Conservation (phyloP, 2,797 vertebrate genomes). For the Cuculus canorus region DNA sequence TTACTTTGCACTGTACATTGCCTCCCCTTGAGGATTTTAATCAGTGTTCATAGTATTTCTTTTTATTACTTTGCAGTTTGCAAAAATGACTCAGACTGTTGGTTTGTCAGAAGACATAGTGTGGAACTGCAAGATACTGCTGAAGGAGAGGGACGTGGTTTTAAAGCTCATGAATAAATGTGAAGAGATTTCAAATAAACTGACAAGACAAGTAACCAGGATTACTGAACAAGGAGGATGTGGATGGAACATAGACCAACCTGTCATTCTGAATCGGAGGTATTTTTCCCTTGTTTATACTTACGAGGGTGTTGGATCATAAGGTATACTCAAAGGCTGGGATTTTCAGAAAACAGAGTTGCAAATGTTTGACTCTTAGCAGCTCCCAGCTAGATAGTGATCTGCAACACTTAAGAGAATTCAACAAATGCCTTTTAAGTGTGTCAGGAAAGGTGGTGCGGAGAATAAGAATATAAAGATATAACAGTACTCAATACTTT, state of each 20-base stretch:
- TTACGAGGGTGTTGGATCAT: not conserved
- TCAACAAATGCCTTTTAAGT: not conserved
- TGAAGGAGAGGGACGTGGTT: conserved; percentile 90
- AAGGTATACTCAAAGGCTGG: not conserved
- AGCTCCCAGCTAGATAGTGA: not conserved
- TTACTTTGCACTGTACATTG: not conserved
- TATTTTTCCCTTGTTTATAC: conserved; percentile 33
- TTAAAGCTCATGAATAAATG: conserved; percentile 93
- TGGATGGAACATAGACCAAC: conserved; percentile 82
- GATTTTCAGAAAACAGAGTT: not conserved
- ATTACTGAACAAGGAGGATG: conserved; percentile 82
- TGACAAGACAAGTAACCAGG: conserved; percentile 87
- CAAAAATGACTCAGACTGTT: conserved; percentile 80
- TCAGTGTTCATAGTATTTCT: not conserved
- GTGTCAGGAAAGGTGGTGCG: not conserved
- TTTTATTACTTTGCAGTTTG: conserved; percentile 74
- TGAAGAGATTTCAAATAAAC: conserved; percentile 89
- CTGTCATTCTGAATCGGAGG: conserved; percentile 87
- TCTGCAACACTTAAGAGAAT: not conserved
- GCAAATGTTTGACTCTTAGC: not conserved
- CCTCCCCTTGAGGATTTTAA: not conserved
- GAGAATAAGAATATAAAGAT: not conserved
- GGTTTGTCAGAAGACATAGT: conserved; percentile 88
- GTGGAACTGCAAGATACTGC: conserved; percentile 87
- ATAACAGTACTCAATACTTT: not conserved